Conservation (phyloP, 2,888 invertebrate species). For the Euzophera pinguis region DNA sequence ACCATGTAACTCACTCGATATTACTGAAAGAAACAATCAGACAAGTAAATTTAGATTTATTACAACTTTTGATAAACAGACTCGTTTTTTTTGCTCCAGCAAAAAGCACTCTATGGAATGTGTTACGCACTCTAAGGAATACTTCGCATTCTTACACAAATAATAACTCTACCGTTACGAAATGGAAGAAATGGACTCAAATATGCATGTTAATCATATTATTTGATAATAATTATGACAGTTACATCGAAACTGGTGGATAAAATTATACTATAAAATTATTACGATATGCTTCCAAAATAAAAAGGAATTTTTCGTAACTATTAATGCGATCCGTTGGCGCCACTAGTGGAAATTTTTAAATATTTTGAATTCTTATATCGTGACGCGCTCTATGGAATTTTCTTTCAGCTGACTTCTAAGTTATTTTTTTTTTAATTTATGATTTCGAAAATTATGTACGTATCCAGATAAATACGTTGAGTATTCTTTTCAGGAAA, state of each 20-base stretch:
- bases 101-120: neutral
- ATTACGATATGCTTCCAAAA: slow-evolving; percentile 8
- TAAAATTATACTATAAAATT: no score
- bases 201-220: slow-evolving; percentile 9
- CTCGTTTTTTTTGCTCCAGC: no score
- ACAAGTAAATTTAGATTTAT: no score
- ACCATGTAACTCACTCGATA: no score
- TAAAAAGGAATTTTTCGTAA: slow-evolving; percentile 5
- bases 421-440: neutral
- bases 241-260: neutral
- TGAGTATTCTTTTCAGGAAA: no score
- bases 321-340: neutral
- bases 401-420: neutral
- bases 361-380: neutral
- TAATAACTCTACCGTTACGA: slow-evolving; percentile 6
- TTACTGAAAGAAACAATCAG: no score
- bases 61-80: no score
- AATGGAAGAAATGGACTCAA: neutral
- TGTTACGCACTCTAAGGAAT: neutral
- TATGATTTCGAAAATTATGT: neutral
- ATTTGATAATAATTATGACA: slow-evolving; percentile 14
- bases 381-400: neutral
- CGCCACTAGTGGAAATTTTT: neutral
- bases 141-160: slow-evolving; percentile 5
- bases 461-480: no score